phyloP scores from a whole-genome alignment of 2,113 vertebrate species.

The Galbula dea region DNA sequence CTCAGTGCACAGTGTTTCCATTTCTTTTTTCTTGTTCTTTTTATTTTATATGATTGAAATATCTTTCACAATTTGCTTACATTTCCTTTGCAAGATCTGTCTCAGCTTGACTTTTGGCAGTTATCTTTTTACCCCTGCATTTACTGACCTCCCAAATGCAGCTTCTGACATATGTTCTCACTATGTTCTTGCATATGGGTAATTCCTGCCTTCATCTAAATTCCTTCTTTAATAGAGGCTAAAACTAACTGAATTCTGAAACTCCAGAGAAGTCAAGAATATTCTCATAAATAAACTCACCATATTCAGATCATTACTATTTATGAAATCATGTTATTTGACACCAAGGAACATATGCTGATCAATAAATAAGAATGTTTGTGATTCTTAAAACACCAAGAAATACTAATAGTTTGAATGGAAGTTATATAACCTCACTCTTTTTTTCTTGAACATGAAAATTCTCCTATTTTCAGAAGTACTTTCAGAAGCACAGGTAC shows the following conservation, averaged over 20 bases:
- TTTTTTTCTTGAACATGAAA: not conserved
- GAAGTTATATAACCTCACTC: not conserved
- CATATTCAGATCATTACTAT: slow-evolving; percentile 26
- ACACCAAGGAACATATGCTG: slow-evolving; percentile 15
- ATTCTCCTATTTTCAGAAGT: not conserved
- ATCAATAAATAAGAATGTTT: slow-evolving; percentile 21
- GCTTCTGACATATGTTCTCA: slow-evolving; percentile 55
- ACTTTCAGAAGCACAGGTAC: no score
- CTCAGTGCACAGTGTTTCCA: not conserved
- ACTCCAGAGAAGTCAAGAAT: slow-evolving; percentile 19
- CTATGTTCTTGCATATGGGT: slow-evolving; percentile 46
- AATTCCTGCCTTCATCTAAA: slow-evolving; percentile 44
- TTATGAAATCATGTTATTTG: slow-evolving; percentile 22
- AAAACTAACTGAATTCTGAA: slow-evolving; percentile 29
- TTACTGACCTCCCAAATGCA: slow-evolving; percentile 36
- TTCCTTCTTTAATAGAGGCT: not conserved
- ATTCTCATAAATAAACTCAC: slow-evolving; percentile 27
- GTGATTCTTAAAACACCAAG: not conserved
- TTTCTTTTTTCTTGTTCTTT: not conserved
- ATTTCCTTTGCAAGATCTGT: slow-evolving; percentile 19
- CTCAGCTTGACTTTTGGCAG: slow-evolving; percentile 49
- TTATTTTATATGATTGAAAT: not conserved
- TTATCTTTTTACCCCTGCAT: not conserved
- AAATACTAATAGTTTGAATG: not conserved
- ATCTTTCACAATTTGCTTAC: slow-evolving; percentile 25